Percentiles rank a stretch among this genome's conserved stretches.
Conservation (phyloP, 2,113 vertebrate species). For the Pelecanus crispus region DNA sequence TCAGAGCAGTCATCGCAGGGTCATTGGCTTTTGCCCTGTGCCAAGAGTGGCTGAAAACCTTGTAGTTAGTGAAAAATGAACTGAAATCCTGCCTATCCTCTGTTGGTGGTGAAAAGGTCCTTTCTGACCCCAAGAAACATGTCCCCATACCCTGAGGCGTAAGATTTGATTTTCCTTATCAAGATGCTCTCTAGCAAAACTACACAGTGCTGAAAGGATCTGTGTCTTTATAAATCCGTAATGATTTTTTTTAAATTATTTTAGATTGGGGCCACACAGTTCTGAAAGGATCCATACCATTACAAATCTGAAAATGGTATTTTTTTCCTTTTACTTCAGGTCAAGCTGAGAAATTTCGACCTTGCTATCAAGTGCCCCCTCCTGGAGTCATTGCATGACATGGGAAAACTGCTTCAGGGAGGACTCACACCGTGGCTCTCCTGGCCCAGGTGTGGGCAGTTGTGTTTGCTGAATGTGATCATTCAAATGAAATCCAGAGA, state of each 20-base stretch:
- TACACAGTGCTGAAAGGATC: neutral
- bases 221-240: neutral
- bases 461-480: neutral
- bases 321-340: neutral
- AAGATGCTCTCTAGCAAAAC: neutral
- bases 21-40: neutral
- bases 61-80: neutral
- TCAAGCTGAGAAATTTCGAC: neutral
- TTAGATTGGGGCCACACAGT: neutral
- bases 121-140: neutral
- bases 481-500: neutral
- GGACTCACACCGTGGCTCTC: fast-evolving
- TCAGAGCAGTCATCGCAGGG: neutral
- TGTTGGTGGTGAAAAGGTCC: neutral
- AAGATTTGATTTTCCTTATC: neutral
- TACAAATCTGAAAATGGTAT: too few species aligned
- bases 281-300: neutral
- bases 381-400: neutral
- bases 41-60: neutral
- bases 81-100: neutral
- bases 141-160: neutral
- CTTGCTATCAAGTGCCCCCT: too few species aligned
- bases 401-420: neutral
- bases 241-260: neutral
- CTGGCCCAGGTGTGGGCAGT: neutral